Conservation (phyloP, 2,113 vertebrate species). For the Xyrauchen texanus region DNA sequence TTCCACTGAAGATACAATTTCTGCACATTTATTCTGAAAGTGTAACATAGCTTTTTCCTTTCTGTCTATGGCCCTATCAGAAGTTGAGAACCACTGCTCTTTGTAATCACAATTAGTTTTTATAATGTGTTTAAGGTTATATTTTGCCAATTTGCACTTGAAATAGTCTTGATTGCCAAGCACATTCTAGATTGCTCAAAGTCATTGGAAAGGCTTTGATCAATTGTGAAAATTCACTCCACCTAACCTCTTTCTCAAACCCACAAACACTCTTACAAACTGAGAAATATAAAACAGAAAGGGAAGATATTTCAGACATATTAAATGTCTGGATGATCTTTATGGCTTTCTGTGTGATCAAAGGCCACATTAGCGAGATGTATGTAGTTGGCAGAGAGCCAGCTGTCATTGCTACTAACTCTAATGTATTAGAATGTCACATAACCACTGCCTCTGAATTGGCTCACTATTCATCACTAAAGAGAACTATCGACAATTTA, state of each 20-base stretch:
- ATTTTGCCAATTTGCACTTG: no score
- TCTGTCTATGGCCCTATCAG: no score
- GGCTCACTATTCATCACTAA: neutral
- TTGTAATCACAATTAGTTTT: no score
- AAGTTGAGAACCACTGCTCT: no score
- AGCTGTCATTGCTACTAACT: conserved; percentile 19
- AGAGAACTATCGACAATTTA: no score
- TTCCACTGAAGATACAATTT: no score
- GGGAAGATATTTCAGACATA: conserved; percentile 2
- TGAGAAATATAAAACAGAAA: neutral
- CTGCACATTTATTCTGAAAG: no score
- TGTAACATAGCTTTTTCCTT: no score
- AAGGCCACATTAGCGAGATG: conserved; percentile 19
- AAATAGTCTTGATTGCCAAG: neutral
- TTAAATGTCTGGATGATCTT: conserved; percentile 19
- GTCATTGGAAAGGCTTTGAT: neutral
- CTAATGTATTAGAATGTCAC: neutral
- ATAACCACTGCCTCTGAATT: conserved; percentile 3
- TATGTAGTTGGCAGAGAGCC: conserved; percentile 28
- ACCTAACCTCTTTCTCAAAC: conserved; percentile 9
- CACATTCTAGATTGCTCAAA: neutral
- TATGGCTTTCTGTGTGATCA: conserved; percentile 12
- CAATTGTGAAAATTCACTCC: neutral
- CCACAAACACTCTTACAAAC: conserved; percentile 9
- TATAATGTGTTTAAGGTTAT: no score